A percentile compares a stretch with the other conserved stretches of the same genome.
Evolutionary conservation across 2,888 invertebrate species (phyloP).

Genomic region (Protophormia terraenovae): DNA sequence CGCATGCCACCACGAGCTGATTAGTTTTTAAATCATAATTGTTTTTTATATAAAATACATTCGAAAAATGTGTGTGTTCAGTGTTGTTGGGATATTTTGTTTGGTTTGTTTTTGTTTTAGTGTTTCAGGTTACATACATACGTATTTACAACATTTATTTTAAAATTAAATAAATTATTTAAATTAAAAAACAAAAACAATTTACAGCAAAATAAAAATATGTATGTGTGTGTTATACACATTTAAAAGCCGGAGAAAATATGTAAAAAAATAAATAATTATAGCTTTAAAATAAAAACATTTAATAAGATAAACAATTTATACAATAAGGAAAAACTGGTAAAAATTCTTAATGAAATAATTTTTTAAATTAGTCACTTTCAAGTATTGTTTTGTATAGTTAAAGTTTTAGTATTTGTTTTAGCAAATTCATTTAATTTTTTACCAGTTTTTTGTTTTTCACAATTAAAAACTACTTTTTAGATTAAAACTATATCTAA

Average conservation of each 20-base stretch:
- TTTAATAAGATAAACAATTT: slow-evolving; percentile 53
- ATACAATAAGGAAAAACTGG: slow-evolving; percentile 60
- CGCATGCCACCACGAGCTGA: slow-evolving; percentile 80
- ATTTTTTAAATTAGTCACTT: no score
- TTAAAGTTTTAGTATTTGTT: no score
- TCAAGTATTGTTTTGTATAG: no score
- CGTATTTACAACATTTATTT: slow-evolving; percentile 52
- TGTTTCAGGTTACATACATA: slow-evolving; percentile 21
- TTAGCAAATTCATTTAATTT: background rate
- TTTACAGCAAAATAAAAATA: slow-evolving; percentile 52
- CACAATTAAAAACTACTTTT: slow-evolving; percentile 26
- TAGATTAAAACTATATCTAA: slow-evolving; percentile 70
- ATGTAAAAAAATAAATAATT: slow-evolving; percentile 32
- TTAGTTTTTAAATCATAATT: slow-evolving; percentile 29
- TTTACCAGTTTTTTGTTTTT: slow-evolving; percentile 29
- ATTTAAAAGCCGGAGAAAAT: slow-evolving; percentile 46
- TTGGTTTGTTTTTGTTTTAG: slow-evolving; percentile 11
- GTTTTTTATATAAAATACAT: slow-evolving; percentile 22
- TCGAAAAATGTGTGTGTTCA: background rate
- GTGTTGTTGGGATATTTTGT: background rate
- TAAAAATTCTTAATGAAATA: slow-evolving; percentile 50
- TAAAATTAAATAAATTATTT: slow-evolving; percentile 23
- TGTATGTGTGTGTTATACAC: slow-evolving; percentile 1
- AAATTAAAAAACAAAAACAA: slow-evolving; percentile 5
- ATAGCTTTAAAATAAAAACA: slow-evolving; percentile 28